Conservation (phyloP, 2,113 vertebrate species). For the Oreochromis niloticus region DNA sequence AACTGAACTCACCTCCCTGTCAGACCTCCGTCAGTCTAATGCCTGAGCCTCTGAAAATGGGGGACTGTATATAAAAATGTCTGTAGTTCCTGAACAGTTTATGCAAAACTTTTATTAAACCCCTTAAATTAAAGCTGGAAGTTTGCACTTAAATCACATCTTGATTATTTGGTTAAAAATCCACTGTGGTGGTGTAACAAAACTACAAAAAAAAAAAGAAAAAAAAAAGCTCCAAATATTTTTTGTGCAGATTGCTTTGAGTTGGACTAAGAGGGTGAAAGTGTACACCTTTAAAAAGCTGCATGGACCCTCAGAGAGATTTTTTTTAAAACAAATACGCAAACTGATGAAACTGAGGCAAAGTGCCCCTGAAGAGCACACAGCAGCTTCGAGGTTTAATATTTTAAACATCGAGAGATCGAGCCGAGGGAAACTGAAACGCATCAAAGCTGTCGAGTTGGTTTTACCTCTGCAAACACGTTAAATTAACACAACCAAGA, state of each 20-base stretch:
- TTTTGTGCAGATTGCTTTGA: not conserved
- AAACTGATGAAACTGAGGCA: not conserved
- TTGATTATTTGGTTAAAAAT: not conserved
- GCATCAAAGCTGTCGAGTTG: not conserved
- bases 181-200: not conserved
- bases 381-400: not conserved
- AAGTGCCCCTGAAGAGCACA: not conserved
- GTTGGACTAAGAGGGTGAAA: not conserved
- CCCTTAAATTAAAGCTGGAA: not conserved
- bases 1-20: not conserved
- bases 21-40: not conserved
- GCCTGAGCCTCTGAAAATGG: not conserved
- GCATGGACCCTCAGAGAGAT: not conserved
- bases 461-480: not conserved
- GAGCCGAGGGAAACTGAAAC: not conserved
- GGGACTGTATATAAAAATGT: too few species aligned
- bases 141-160: fast-evolving
- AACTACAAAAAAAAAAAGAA: not conserved
- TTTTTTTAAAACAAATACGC: not conserved
- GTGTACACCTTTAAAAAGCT: not conserved
- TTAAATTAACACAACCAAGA: not conserved
- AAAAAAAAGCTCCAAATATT: not conserved
- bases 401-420: not conserved
- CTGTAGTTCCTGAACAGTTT: not conserved
- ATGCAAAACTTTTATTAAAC: not conserved